phyloP scores from a whole-genome alignment of 2,113 vertebrate genomes.

The Willisornis vidua region DNA sequence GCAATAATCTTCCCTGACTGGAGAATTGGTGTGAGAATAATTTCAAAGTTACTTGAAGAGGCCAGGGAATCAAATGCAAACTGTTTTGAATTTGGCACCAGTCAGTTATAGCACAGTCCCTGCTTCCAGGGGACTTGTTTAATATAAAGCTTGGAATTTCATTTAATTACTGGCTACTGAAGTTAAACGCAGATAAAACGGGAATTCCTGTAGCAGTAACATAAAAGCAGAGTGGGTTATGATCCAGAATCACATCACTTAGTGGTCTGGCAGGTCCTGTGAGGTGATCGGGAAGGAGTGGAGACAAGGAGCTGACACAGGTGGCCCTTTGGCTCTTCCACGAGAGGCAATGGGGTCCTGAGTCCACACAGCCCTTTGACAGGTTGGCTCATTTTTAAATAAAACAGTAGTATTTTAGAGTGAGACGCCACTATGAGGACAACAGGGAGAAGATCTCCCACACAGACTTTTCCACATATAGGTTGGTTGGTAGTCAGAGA shows the following conservation, averaged over 20 bases:
- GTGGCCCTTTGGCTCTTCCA: background rate
- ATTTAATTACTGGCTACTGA: background rate
- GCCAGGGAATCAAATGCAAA: background rate
- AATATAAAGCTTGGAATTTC: background rate
- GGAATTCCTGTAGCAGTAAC: background rate
- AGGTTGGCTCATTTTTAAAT: background rate
- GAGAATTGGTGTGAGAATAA: background rate
- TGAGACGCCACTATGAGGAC: background rate
- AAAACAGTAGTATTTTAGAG: background rate
- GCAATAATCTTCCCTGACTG: background rate
- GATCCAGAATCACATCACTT: background rate
- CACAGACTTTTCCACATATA: background rate
- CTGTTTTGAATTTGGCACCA: background rate
- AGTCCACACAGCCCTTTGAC: background rate
- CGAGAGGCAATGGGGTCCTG: background rate
- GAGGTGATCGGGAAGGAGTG: background rate
- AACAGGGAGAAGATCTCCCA: background rate
- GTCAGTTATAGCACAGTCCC: background rate
- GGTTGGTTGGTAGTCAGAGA: background rate
- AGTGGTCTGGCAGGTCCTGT: background rate
- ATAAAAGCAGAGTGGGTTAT: background rate
- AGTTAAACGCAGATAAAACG: background rate
- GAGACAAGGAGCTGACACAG: background rate
- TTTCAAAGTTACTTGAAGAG: background rate
- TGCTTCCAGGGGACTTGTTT: background rate